Conservation (phyloP, 2,888 invertebrate species). For the Macaria notata region DNA sequence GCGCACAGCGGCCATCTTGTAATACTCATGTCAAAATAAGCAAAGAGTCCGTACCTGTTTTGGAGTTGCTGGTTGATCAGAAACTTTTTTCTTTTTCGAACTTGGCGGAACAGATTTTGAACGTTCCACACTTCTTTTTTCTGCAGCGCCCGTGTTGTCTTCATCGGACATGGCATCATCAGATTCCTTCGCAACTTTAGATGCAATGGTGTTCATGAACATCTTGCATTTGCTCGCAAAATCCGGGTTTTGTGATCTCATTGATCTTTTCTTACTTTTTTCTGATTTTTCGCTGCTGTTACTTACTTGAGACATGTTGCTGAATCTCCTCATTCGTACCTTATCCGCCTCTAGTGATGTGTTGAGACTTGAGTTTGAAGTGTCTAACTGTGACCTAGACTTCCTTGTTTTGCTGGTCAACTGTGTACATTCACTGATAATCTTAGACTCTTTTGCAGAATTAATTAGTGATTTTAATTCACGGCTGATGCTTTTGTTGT, state of each 20-base stretch:
- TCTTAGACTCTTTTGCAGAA: slow-evolving; percentile 86
- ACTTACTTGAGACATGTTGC: slow-evolving; percentile 62
- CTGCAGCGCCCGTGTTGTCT: slow-evolving; percentile 37
- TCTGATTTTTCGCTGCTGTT: slow-evolving; percentile 68
- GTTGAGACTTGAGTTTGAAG: slow-evolving; percentile 67
- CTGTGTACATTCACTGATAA: slow-evolving; percentile 82
- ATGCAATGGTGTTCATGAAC: slow-evolving; percentile 81
- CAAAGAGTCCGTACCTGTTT: slow-evolving; percentile 20
- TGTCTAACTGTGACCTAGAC: slow-evolving; percentile 70
- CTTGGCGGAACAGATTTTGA: slow-evolving; percentile 33
- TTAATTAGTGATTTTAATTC: slow-evolving; percentile 85
- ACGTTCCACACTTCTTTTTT: slow-evolving; percentile 41
- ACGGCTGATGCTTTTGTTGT: slow-evolving; percentile 72
- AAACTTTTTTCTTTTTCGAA: slow-evolving; percentile 45
- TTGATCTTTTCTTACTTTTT: slow-evolving; percentile 69
- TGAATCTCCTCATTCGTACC: slow-evolving; percentile 56
- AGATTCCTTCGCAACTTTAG: slow-evolving; percentile 53
- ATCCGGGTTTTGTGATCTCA: slow-evolving; percentile 85
- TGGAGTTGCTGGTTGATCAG: slow-evolving; percentile 34
- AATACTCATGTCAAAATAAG: slow-evolving; percentile 16
- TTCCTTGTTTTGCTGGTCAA: slow-evolving; percentile 76
- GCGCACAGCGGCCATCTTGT: slow-evolving; percentile 43
- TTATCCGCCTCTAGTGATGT: slow-evolving; percentile 61
- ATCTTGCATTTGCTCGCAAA: slow-evolving; percentile 84
- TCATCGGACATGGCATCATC: slow-evolving; percentile 53